These are phyloP conservation scores for Diceros bicornis DNA, from an alignment of 2,797 vertebrate species.

Conservation along the genomic window DNA sequence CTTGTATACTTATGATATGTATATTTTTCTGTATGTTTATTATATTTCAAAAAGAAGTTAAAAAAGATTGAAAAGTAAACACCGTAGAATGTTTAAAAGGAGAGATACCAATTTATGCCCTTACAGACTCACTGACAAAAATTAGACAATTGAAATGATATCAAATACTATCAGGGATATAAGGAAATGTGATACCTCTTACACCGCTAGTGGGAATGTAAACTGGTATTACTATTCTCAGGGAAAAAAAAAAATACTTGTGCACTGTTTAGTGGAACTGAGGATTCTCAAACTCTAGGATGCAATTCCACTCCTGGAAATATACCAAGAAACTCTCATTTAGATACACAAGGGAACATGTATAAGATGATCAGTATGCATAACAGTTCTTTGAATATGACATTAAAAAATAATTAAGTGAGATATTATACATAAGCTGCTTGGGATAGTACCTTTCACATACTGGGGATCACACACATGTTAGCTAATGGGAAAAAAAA, in stretches of 20 bases:
- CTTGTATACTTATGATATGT: neutral
- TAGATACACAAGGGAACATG: neutral
- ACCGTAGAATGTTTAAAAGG: neutral
- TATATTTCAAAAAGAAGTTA: neutral
- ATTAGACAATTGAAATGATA: neutral
- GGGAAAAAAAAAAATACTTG: neutral
- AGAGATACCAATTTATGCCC: neutral
- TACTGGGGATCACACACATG: neutral
- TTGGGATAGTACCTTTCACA: neutral
- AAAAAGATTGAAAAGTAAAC: conserved; percentile 10
- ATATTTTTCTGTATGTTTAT: neutral
- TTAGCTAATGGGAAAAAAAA: fast-evolving
- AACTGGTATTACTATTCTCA: neutral
- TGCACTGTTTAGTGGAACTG: neutral
- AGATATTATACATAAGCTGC: neutral
- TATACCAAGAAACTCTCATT: neutral
- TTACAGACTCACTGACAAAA: neutral
- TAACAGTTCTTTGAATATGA: neutral
- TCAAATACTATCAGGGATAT: neutral
- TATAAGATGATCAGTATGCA: neutral
- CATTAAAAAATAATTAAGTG: neutral
- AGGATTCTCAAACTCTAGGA: neutral
- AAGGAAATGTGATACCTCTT: neutral
- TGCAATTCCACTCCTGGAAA: neutral
- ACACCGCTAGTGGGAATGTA: neutral